Percentiles rank a stretch among this genome's conserved stretches.
Conservation (phyloP, 2,113 vertebrate genomes). For the Lichenostomus cassidix region DNA sequence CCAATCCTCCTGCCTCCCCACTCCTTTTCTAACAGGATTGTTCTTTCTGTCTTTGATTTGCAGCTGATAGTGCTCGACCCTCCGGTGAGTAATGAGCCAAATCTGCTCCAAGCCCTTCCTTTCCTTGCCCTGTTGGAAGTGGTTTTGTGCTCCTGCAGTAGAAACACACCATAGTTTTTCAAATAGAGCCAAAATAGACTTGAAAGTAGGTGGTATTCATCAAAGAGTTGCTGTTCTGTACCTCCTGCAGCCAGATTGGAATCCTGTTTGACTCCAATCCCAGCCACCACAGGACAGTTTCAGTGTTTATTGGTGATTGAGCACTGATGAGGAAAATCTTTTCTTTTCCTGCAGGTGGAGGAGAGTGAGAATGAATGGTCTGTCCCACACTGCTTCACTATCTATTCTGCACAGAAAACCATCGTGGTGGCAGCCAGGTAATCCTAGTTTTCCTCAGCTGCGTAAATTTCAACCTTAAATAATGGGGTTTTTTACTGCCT, state of each 20-base stretch:
- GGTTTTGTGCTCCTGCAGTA: neutral
- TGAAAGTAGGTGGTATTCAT: neutral
- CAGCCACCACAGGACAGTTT: neutral
- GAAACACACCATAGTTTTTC: neutral
- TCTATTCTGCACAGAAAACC: constrained; percentile 91
- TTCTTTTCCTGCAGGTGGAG: constrained; percentile 80
- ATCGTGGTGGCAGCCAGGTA: constrained; percentile 95
- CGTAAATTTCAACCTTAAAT: neutral
- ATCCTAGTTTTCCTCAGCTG: neutral
- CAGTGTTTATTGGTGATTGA: constrained; percentile 66
- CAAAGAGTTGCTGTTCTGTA: neutral
- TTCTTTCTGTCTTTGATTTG: constrained; percentile 74
- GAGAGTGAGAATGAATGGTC: constrained; percentile 88
- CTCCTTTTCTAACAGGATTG: constrained; percentile 16
- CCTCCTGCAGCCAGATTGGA: neutral
- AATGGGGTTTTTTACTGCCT: neutral
- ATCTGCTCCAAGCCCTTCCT: neutral
- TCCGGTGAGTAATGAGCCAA: constrained; percentile 82
- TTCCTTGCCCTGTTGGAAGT: neutral
- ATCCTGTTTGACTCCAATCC: neutral
- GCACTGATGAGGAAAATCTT: constrained; percentile 46
- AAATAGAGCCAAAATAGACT: neutral
- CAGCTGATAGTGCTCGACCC: constrained; percentile 94
- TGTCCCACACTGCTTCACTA: constrained; percentile 92
- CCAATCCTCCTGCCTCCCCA: neutral